Evolutionary conservation across 37 sponge, comb jelly and placozoan genomes (phyloP), one percentile per base, ranked within the genome.

Genomic region (Theonella swinhoei): DNA sequence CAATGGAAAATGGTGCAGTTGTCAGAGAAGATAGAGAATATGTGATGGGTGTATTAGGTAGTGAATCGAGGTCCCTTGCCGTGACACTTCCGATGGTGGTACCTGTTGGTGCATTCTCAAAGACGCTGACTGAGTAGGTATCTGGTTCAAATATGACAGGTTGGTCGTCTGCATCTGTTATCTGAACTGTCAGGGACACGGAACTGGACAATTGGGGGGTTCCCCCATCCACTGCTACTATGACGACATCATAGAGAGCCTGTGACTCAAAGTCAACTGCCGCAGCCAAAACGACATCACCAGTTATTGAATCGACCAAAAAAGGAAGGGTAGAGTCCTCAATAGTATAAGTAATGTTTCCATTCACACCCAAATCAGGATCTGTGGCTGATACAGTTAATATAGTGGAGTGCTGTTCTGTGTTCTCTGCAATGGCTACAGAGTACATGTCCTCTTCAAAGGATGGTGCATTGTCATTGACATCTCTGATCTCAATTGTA

Each of bases 51-150:
- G 64, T 78, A 65, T 62, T 42, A 33, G 26, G 80, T 58, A 83
- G 62, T 2, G 67, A 62, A 35, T 80, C 90, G 9, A 70, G 70
- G 61, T 93, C 83, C 77, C 76, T 65, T 28, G 79, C 87, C 2
- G 29, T 17, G 22, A 86, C 79, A 35, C 76, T 34, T 3, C 35
- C 25, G 2, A 82, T 25, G 38, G 68, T n/a, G 23, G 62, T 68
- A 74, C 85, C 87, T 24, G n/a, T 31, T 25, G 75, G 5, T 41
- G 68, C 67, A 67, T 86, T 83, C 43, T 89, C 94, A 78, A 79
- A 73, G 29, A 89, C 87, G 5, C 68, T 59, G 4, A 33, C 87
- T 38, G 76, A 68, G 68, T 83, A 93, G 22, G 1, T 79, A 26
- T 77, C 25, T 20, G 62, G 78, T 24, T 65, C 31, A 65, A 86